A percentile compares a stretch with the other conserved stretches of the same genome.
These are phyloP conservation scores for Oxygymnocypris stewartii DNA, from an alignment of 2,113 vertebrate genomes.

Conservation along the genomic window DNA sequence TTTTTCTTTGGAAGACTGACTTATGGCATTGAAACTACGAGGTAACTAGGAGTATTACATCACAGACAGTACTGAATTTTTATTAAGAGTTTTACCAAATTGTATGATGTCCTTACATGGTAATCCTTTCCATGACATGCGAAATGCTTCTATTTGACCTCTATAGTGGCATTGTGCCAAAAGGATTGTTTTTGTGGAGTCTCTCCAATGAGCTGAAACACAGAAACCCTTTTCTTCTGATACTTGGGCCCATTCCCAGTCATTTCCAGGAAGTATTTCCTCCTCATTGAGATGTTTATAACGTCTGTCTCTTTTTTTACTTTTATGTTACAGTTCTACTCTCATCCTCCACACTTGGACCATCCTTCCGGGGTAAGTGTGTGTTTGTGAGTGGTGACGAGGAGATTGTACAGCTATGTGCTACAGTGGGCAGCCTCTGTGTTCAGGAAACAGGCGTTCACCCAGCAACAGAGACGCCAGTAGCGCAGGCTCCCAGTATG, in stretches of 20 bases:
- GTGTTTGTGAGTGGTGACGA: not conserved
- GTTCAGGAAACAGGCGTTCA: constrained; percentile 51
- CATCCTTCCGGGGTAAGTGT: not conserved
- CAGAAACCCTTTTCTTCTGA: constrained; percentile 1
- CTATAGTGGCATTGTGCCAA: not conserved
- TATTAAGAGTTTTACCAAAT: not conserved
- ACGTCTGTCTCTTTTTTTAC: not conserved
- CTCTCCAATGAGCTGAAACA: not conserved
- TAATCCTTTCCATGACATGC: not conserved
- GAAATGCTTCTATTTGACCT: constrained; percentile 13
- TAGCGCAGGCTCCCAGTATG: constrained; percentile 85
- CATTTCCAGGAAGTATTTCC: constrained; percentile 40
- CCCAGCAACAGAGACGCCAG: constrained; percentile 53
- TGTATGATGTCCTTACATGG: not conserved
- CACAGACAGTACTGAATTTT: not conserved
- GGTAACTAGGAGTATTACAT: not conserved
- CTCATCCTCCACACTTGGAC: constrained; percentile 18
- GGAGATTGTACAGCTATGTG: constrained; percentile 1
- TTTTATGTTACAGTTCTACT: not conserved
- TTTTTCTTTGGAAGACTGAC: not conserved
- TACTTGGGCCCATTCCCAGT: constrained; percentile 11
- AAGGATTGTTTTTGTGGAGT: not conserved
- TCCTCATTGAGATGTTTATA: not conserved
- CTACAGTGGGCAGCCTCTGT: constrained; percentile 61
- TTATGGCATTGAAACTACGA: not conserved